These are phyloP conservation scores for Cerastis rubricosa DNA, from an alignment of 2,888 invertebrate species.

Conservation along the genomic window DNA sequence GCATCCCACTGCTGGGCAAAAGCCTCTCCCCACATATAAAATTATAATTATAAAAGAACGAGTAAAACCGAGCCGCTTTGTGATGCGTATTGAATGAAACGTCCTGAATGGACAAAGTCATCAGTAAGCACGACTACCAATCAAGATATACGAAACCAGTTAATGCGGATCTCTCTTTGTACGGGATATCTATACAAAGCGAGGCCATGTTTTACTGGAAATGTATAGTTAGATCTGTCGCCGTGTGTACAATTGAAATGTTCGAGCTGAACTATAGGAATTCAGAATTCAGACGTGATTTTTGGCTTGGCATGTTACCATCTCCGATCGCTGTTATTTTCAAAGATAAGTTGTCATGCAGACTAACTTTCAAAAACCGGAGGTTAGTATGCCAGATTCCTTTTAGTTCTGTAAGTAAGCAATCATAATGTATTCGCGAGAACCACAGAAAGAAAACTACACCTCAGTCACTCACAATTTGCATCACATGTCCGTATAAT, in stretches of 20 bases:
- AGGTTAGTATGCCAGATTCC: neutral
- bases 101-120: slow-evolving; percentile 4
- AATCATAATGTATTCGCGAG: slow-evolving; percentile 39
- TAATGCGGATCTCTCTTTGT: no score
- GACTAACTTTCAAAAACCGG: neutral
- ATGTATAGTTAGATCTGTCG: no score
- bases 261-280: slow-evolving; percentile 6
- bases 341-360: neutral
- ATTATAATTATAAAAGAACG: slow-evolving; percentile 40
- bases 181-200: no score
- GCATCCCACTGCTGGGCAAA: no score
- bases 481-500: slow-evolving; percentile 60
- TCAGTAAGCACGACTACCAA: neutral
- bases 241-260: neutral
- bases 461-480: slow-evolving; percentile 62
- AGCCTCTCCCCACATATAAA: slow-evolving; percentile 17
- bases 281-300: neutral
- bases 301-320: neutral
- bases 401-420: slow-evolving; percentile 27
- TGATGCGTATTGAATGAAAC: slow-evolving; percentile 61
- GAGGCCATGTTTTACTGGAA: no score
- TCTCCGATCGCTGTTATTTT: neutral
- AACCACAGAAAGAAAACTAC: slow-evolving; percentile 53
- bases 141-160: no score
- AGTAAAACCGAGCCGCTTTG: slow-evolving; percentile 58